Base-by-base conservation (phyloP, 2,797 vertebrate species). In the Pseudochromis fuscus region DNA sequence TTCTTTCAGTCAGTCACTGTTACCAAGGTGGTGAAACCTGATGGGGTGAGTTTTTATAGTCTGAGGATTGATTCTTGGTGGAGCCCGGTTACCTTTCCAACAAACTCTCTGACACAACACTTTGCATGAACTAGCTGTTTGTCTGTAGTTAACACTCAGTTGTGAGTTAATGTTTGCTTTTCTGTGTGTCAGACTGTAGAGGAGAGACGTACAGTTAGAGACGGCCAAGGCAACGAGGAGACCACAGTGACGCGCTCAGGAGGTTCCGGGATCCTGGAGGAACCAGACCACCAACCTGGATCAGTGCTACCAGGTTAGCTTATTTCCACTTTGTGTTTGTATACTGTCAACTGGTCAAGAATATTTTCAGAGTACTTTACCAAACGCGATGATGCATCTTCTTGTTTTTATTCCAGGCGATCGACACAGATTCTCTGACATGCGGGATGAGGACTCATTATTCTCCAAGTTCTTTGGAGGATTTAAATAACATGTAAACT, bases 11-110 rank as follows among this genome's bases (percentile, higher is more conserved):
- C 96, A 0, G 93, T 98, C 75, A 87, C 31, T 0, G 89, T 95
- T 69, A 96, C 94, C 67, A 97, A 93, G 87, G 95, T 98, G 86
- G 91, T 95, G 48, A 93, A 94, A 35, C 95, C 96, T 2, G 96
- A 98, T 0, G 97, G 97, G 93, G 97, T 95, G 81, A 92, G 88
- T 72, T 6, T 55, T 40, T 40, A n/a, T n/a, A 35, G 10, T 6
- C 33, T 12, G 10, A 38, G 3, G 6, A 6, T 13, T 38, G 37
- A 38, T 16, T 15, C 37, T 4, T 38, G 5, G 13, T 15, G 12
- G 37, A 4, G 4, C 37, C 4, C 1, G 2, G 30, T 13, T 5
- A 16, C 37, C 15, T 13, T 16, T 10, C 19, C 19, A 19, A 19
- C 40, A 7, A n/a, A n/a, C 5, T n/a, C 18, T 42, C 5, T 42